Evolutionary conservation across 92 coral and sea anemone species (phyloP).

Genomic region (Porites cylindrica): DNA sequence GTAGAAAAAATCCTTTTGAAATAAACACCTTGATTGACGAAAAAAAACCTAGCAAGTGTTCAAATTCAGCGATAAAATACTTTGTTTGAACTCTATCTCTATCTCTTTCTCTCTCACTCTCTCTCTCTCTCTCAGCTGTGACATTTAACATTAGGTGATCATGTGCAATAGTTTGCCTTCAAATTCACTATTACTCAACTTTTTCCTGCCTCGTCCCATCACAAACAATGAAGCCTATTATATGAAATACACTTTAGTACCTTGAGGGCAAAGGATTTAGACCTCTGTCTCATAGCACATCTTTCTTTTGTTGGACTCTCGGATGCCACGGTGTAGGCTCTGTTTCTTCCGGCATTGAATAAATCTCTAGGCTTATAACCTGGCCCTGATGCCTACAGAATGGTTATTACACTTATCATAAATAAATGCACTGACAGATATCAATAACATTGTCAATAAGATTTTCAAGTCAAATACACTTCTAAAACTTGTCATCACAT

Average conservation of each 20-base stretch:
- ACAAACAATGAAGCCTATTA: not conserved
- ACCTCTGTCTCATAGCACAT: slow-evolving; percentile 72
- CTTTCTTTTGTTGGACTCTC: slow-evolving; percentile 68
- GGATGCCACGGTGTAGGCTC: slow-evolving; percentile 64
- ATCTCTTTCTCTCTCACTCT: too few relatives aligned
- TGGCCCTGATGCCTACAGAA: slow-evolving; percentile 34
- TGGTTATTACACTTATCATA: too few relatives aligned
- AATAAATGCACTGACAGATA: not conserved
- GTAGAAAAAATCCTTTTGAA: not conserved
- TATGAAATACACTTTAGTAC: slow-evolving; percentile 35
- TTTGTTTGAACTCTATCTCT: too few relatives aligned
- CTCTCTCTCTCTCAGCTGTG: too few relatives aligned
- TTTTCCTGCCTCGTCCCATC: too few relatives aligned
- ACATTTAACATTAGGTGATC: too few relatives aligned
- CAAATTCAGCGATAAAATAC: too few relatives aligned
- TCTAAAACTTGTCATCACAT: too few relatives aligned
- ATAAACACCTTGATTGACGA: not conserved
- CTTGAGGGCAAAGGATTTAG: slow-evolving; percentile 97
- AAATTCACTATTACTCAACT: too few relatives aligned
- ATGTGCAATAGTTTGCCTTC: too few relatives aligned
- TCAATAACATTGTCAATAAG: not conserved
- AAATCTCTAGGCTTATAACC: slow-evolving; percentile 83
- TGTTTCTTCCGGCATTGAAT: slow-evolving; percentile 71
- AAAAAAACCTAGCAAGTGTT: not conserved
- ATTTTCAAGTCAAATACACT: too few relatives aligned